Base-by-base conservation (phyloP, 2,113 vertebrate genomes). In the Ptychochromis oligacanthus region DNA sequence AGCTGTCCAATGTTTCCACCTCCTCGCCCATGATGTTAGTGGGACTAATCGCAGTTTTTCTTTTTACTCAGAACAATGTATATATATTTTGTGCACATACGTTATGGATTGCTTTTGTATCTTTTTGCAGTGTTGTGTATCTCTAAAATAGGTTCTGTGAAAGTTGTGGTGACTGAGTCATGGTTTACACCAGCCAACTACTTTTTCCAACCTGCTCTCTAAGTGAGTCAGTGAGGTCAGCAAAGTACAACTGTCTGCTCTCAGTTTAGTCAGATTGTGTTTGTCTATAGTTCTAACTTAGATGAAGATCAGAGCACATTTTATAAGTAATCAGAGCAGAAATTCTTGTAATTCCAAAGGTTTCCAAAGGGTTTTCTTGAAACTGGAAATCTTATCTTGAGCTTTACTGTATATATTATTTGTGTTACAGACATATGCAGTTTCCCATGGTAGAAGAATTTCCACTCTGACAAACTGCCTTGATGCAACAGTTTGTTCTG, bases 331-430 rank as follows among this genome's bases (percentile, higher is more conserved):
- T 34, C 26, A 11, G 18, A 34, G 46, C 46, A 72, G 67, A 72
- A 72, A 72, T 72, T 72, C 46, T 72, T 72, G 26, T 54, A 72
- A 54, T 72, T 54, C 67, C 67, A 72, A 72, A 18, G 31, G 26
- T 31, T 72, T 72, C 67, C 67, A 72, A 54, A 72, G 67, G 67
- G 52, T 72, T 72, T 72, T 72, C 67, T 72, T 6, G n/a, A 6
- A 54, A 1, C 46, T 72, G 67, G 54, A 54, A n/a, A 72, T 64
- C 24, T 15, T 7, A 57, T 36, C 15, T 58, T 76, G 36, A 72
- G 26, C 52, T 72, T 36, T 38, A 22, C 26, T 77, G 40, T 4
- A 60, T 20, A 46, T 20, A 46, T 58, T 64, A 46, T 56, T 77
- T 49, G 61, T 40, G 34, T 40, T 36, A 40, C 52, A 34, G 67